These are phyloP conservation scores for Zele albiditarsus DNA, from an alignment of 2,888 invertebrate species.

Conservation along the genomic window DNA sequence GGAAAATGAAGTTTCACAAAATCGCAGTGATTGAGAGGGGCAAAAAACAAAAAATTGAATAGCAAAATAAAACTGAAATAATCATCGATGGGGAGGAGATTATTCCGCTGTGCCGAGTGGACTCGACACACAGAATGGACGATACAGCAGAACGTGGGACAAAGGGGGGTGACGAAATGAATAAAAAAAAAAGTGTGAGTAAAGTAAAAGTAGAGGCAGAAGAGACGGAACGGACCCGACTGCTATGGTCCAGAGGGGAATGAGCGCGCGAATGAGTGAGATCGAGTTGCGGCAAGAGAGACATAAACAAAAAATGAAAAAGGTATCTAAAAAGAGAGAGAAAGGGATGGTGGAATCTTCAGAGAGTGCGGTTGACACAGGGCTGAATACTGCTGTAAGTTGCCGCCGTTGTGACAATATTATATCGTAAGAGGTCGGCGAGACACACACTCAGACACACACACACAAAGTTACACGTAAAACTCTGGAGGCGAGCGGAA, in stretches of 20 bases:
- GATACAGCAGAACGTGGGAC: constrained; percentile 34
- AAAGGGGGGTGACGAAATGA: constrained; percentile 24
- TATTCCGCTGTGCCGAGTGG: constrained; percentile 12
- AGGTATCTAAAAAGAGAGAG: constrained; percentile 13
- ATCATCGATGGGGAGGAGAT: not conserved
- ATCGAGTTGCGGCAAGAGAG: not conserved
- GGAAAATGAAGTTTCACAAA: not conserved
- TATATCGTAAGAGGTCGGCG: constrained; percentile 44
- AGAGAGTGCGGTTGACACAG: constrained; percentile 40
- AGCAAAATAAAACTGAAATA: constrained; percentile 17
- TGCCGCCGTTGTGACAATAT: constrained; percentile 18
- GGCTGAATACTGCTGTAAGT: constrained; percentile 14
- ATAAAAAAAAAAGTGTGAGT: not conserved
- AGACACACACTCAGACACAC: constrained; percentile 40
- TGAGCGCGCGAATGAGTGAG: constrained; percentile 12
- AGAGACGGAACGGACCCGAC: not conserved
- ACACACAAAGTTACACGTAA: not conserved
- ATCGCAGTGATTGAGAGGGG: not conserved
- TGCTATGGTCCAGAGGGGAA: not conserved
- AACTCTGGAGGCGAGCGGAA: constrained; percentile 52
- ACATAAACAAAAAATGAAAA: constrained; percentile 8
- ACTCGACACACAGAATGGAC: constrained; percentile 38
- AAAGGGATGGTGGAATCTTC: constrained; percentile 4
- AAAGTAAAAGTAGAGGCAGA: constrained; percentile 23
- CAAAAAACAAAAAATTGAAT: not conserved